A percentile compares a stretch with the other conserved stretches of the same genome.
phyloP scores from a whole-genome alignment of 2,888 invertebrate species.

The Liodrosophila aerea region DNA sequence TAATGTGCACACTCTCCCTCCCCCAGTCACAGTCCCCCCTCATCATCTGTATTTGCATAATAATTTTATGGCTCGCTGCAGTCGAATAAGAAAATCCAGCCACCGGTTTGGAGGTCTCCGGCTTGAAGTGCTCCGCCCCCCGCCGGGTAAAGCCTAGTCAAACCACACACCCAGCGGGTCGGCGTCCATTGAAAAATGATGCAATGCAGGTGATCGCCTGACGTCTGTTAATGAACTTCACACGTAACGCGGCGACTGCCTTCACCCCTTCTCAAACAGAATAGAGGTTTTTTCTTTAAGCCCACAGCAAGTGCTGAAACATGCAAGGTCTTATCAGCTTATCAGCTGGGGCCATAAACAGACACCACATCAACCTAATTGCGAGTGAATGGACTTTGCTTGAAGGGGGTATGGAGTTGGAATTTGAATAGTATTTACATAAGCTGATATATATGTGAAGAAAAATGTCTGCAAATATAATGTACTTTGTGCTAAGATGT shows the following conservation, averaged over 20 bases:
- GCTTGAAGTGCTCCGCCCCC: slow-evolving; percentile 6
- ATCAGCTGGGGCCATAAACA: background rate
- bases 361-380: background rate
- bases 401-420: too few species aligned
- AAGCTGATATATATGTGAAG: too few species aligned
- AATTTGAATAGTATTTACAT: too few species aligned
- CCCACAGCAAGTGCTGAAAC: slow-evolving; percentile 17
- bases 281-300: background rate
- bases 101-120: slow-evolving; percentile 12
- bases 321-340: slow-evolving; percentile 9
- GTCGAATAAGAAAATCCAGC: slow-evolving; percentile 66
- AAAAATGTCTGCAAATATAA: too few species aligned
- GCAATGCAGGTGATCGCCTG: slow-evolving; percentile 60
- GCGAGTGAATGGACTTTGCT: too few species aligned
- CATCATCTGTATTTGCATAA: slow-evolving; percentile 64
- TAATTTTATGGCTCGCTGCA: slow-evolving; percentile 75
- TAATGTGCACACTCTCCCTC: slow-evolving; percentile 62
- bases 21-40: background rate
- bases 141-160: background rate
- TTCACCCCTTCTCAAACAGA: too few species aligned
- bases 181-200: slow-evolving; percentile 43
- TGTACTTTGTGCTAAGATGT: too few species aligned
- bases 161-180: background rate
- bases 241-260: slow-evolving; percentile 34
- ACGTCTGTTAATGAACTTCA: slow-evolving; percentile 58